A percentile compares a stretch with the other conserved stretches of the same genome.
Conservation (phyloP, 2,113 vertebrate species). For the Alosa alosa region DNA sequence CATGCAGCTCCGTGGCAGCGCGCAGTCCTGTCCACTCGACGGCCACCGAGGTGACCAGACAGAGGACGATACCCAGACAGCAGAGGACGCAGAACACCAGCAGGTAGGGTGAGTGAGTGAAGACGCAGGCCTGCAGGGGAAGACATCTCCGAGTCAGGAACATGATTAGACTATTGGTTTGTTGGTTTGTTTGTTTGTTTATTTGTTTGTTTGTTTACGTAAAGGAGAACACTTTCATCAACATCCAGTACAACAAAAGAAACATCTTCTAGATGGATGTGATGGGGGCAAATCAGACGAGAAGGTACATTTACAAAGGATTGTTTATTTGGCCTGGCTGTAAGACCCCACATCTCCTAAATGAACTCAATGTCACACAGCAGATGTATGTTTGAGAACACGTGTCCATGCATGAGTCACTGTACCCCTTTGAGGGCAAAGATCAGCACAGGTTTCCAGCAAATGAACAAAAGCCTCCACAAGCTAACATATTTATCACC, state of each 20-base stretch:
- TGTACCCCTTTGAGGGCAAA: neutral
- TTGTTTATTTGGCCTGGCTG: neutral
- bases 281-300: neutral
- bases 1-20: conserved; percentile 89
- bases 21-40: conserved; percentile 94
- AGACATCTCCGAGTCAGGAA: conserved; percentile 23
- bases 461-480: neutral
- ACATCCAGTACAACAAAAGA: neutral
- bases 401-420: neutral
- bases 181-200: neutral
- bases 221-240: neutral
- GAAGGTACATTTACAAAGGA: neutral
- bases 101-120: conserved; percentile 84
- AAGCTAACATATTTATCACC: conserved; percentile 5
- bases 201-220: neutral
- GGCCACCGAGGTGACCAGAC: conserved; percentile 87
- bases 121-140: conserved; percentile 72
- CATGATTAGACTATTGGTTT: neutral
- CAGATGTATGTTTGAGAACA: neutral
- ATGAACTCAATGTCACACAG: neutral
- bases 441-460: neutral
- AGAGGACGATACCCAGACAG: conserved; percentile 88
- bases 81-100: conserved; percentile 89
- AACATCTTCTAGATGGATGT: neutral
- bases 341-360: neutral